Evolutionary conservation across 2,797 vertebrate species (phyloP), one percentile per base, ranked within the genome.

Genomic region (Tenualosa thibaudeaui): DNA sequence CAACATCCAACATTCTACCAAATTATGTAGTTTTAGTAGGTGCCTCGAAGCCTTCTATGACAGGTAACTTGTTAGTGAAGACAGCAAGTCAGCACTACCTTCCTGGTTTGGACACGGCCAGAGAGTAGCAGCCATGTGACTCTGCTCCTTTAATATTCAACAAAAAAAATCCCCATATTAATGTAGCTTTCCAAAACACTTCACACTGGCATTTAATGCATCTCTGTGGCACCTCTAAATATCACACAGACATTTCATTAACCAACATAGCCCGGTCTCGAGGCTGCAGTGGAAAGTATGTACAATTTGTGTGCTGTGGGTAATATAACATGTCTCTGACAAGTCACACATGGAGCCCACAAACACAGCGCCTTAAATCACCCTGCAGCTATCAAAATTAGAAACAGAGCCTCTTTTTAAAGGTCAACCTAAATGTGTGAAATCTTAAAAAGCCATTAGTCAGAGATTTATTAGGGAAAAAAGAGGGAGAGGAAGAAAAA

Each of bases 81-180:
- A 31, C 31, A 31, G 31, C 31, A 31, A 31, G 31, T 31, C 31
- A 31, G 31, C 31, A 31, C 31, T 31, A 31, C 31, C 31, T 31
- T 31, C 31, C 31, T 31, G 31, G 31, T 31, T 31, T 31, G 26
- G 60, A 62, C 6, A 62, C 4, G 10, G 62, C 31, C 9, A 68
- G n/a, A 68, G 24, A 24, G n/a, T 49, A 12, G 50, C 58, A 75
- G 82, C n/a, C 24, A 84, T 81, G 83, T 87, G 86, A 87, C 85
- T 75, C 86, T 78, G 84, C 65, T 84, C 78, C 82, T 54, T 65
- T 22, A 81, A 86, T 83, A 85, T 81, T 58, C 86, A 17, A 31
- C 8, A 84, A 82, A n/a, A 51, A 26, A 17, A 86, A 82, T 46
- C 51, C 24, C 31, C 53, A 78, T 83, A 22, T 53, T 15, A 37